phyloP scores from a whole-genome alignment of 30 jellyfish, hydroid and myxozoan genomes.

The Sanderia malayensis region DNA sequence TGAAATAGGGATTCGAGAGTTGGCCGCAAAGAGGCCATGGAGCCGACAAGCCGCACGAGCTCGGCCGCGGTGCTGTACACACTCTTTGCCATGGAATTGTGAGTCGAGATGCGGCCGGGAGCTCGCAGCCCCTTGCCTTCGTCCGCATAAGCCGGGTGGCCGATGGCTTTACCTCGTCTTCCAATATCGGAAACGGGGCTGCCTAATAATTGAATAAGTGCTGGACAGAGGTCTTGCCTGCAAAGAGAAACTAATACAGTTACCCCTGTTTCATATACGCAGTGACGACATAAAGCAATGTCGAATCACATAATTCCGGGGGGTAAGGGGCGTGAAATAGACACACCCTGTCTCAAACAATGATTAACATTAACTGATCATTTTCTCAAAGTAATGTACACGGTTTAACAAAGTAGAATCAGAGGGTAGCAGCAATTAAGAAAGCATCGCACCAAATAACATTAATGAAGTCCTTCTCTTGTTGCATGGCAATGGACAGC shows the following conservation, averaged over 20 bases:
- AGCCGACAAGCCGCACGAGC: constrained; percentile 82
- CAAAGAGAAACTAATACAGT: not conserved
- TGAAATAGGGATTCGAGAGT: constrained; percentile 88
- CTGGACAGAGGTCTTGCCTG: constrained; percentile 95
- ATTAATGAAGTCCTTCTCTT: constrained; percentile 75
- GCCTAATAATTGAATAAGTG: constrained; percentile 83
- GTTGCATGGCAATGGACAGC: constrained; percentile 79
- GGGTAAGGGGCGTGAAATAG: too few species aligned
- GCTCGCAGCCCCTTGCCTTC: constrained; percentile 79
- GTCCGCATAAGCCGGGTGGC: constrained; percentile 36
- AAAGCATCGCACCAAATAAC: constrained; percentile 70
- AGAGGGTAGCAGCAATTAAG: too few species aligned
- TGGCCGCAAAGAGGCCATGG: constrained; percentile 75
- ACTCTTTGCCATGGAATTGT: constrained; percentile 46
- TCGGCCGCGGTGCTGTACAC: constrained; percentile 82
- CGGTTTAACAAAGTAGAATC: too few species aligned
- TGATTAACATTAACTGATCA: too few species aligned
- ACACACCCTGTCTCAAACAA: too few species aligned
- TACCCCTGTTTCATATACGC: too few species aligned
- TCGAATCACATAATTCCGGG: too few species aligned
- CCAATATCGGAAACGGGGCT: constrained; percentile 70
- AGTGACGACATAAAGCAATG: too few species aligned
- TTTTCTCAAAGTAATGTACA: too few species aligned
- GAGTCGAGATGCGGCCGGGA: constrained; percentile 46
- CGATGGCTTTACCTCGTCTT: constrained; percentile 62